Percentiles rank a stretch among this genome's conserved stretches.
phyloP scores from a whole-genome alignment of 2,797 vertebrate species.

The Borostomias antarcticus region DNA sequence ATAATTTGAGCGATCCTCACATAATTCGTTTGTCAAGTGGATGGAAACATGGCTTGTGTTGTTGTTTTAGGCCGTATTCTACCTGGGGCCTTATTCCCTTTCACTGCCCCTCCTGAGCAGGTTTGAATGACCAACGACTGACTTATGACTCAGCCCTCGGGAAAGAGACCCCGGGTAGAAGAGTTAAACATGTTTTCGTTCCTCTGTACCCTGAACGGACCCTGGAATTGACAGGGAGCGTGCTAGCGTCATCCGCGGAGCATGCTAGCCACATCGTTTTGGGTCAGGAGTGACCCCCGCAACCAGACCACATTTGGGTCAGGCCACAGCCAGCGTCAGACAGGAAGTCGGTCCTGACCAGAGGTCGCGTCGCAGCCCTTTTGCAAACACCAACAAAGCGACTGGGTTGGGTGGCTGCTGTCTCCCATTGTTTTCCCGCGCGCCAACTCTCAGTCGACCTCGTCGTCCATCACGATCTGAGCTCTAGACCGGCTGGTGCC shows the following conservation, averaged over 20 bases:
- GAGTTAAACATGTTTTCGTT: background rate
- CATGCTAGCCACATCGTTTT: background rate
- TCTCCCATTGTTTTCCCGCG: constrained; percentile 17
- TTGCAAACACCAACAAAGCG: constrained; percentile 31
- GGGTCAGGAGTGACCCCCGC: background rate
- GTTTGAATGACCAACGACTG: background rate
- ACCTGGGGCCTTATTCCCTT: constrained; percentile 10
- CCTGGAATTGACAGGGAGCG: background rate
- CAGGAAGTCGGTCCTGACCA: constrained; percentile 31
- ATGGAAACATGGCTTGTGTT: no score
- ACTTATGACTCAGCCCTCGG: background rate
- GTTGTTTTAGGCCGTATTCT: constrained; percentile 32
- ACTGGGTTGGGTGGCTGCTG: constrained; percentile 1
- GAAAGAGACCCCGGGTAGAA: background rate
- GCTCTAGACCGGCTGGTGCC: background rate
- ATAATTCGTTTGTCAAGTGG: no score
- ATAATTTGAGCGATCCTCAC: no score
- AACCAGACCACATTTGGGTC: no score
- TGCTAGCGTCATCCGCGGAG: background rate
- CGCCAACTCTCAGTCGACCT: constrained; percentile 16
- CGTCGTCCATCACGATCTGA: constrained; percentile 21
- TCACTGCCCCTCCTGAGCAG: constrained; percentile 20
- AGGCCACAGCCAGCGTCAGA: constrained; percentile 40
- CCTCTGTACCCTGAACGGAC: background rate
- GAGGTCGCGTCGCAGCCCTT: constrained; percentile 10